Evolutionary conservation across 2,888 invertebrate genomes (phyloP).

Genomic region (Hemistola chrysoprasaria): DNA sequence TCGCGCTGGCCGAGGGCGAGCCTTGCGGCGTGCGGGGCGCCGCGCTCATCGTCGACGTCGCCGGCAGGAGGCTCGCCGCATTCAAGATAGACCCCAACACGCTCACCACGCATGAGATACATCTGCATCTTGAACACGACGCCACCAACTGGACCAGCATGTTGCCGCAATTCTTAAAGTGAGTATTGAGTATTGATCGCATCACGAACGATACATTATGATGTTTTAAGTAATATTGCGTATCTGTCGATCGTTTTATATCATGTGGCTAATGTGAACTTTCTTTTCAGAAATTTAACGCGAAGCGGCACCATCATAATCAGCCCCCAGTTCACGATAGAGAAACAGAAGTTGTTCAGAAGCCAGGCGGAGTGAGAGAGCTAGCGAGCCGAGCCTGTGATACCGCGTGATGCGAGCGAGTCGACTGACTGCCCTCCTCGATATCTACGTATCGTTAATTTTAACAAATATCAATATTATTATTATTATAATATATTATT

Average conservation of each 20-base stretch:
- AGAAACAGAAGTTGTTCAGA: conserved; percentile 95
- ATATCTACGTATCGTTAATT: conserved; percentile 78
- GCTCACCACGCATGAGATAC: conserved; percentile 95
- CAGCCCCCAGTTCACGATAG: conserved; percentile 93
- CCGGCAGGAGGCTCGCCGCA: conserved; percentile 89
- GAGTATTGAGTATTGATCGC: too few relatives aligned
- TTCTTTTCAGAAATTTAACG: conserved; percentile 87
- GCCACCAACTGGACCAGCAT: conserved; percentile 93
- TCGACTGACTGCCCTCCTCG: conserved; percentile 79
- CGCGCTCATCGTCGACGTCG: conserved; percentile 91
- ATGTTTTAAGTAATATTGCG: too few relatives aligned
- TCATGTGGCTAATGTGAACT: conserved; percentile 32
- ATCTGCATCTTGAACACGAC: conserved; percentile 93
- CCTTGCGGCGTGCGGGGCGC: conserved; percentile 95
- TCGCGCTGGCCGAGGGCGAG: conserved; percentile 92
- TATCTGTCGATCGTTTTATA: background rate
- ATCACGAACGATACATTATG: too few relatives aligned
- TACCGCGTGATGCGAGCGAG: conserved; percentile 65
- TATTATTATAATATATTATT: conserved; percentile 77
- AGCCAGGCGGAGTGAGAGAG: conserved; percentile 84
- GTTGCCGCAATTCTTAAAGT: conserved; percentile 95
- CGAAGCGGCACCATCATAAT: conserved; percentile 94
- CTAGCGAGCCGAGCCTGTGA: conserved; percentile 40
- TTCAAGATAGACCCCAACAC: conserved; percentile 93
- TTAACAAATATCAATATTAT: conserved; percentile 81